Evolutionary conservation across 2,888 invertebrate species (phyloP).

Genomic region (Hirtodrosophila cameraria): DNA sequence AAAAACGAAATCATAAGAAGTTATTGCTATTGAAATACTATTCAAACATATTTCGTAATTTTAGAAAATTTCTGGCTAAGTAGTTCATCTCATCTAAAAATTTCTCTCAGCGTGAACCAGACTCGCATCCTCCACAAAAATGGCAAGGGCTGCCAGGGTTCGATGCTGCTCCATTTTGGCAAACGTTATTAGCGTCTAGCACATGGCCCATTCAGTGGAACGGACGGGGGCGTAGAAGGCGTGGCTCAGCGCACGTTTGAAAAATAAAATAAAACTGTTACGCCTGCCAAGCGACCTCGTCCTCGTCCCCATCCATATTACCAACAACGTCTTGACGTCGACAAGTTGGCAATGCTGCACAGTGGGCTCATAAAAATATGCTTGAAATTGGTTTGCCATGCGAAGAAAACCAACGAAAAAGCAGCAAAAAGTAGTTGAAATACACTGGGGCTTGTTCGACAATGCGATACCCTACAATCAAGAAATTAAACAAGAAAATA

Average conservation of each 20-base stretch:
- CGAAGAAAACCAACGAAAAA: slow-evolving; percentile 33
- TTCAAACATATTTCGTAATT: too few relatives aligned
- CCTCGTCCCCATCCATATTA: not conserved
- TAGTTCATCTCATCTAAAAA: not conserved
- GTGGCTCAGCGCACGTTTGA: slow-evolving; percentile 62
- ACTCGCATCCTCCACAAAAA: slow-evolving; percentile 11
- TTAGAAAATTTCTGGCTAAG: too few relatives aligned
- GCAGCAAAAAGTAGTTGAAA: slow-evolving; percentile 17
- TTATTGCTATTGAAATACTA: too few relatives aligned
- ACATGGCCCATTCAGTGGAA: slow-evolving; percentile 44
- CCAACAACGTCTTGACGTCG: slow-evolving; percentile 15
- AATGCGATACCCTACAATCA: slow-evolving; percentile 4
- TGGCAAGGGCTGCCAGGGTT: slow-evolving; percentile 10
- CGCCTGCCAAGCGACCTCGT: slow-evolving; percentile 52
- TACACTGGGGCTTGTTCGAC: not conserved
- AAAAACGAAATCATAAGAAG: too few relatives aligned
- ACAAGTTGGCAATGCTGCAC: slow-evolving; percentile 43
- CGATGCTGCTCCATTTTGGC: slow-evolving; percentile 40
- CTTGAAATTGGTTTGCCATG: slow-evolving; percentile 70
- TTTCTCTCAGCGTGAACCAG: slow-evolving; percentile 28
- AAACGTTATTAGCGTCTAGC: slow-evolving; percentile 60
- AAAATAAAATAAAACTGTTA: slow-evolving; percentile 77
- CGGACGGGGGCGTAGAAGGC: slow-evolving; percentile 33
- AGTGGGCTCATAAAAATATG: slow-evolving; percentile 76
- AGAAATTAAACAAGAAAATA: not conserved